Base-by-base conservation (phyloP, 2,797 vertebrate genomes). In the Sphenodon punctatus region DNA sequence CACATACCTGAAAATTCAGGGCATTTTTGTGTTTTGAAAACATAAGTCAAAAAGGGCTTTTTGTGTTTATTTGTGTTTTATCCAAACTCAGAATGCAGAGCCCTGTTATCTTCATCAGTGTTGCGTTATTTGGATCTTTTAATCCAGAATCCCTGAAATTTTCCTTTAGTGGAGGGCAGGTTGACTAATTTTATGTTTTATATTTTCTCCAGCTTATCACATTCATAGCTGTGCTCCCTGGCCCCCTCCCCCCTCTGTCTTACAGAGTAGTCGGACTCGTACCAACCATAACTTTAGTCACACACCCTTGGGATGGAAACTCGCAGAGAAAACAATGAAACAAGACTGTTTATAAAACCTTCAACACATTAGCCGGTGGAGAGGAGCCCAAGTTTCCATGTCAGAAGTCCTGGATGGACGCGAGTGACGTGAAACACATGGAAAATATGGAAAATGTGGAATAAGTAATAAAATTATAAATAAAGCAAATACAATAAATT, bases 401-500 rank as follows among this genome's bases (percentile, higher is more conserved):
- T 61, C 3, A 63, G 61, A 34, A 56, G 82, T 67, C 73, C 81
- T 8, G 49, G 81, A 34, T 8, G 45, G 87, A 91, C 41, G 30
- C 78, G 86, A 70, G 73, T 84, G 90, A 90, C 41, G 88, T 65
- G 55, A 93, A 92, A 73, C 91, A 55, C 91, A 88, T 51, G 95
- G 94, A 95, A 95, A 94, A 95, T 89, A 94, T 76, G 92, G 95
- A 95, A 94, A 95, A 90, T 90, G 89, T 88, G 84, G 94, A 93
- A 77, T 92, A 94, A 94, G 94, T 80, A 84, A 92, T 95, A 95
- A 96, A 96, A 95, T 93, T 89, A 93, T 93, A 95, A 96, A 95
- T 96, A 95, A 96, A 95, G 94, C 94, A 96, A 96, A 96, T 94
- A 94, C 91, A 95, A 92, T 95, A 95, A 95, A 95, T 91, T 22